Percentiles rank a stretch among this genome's conserved stretches.
phyloP scores from a whole-genome alignment of 2,888 invertebrate species.

The Euclidia mi region DNA sequence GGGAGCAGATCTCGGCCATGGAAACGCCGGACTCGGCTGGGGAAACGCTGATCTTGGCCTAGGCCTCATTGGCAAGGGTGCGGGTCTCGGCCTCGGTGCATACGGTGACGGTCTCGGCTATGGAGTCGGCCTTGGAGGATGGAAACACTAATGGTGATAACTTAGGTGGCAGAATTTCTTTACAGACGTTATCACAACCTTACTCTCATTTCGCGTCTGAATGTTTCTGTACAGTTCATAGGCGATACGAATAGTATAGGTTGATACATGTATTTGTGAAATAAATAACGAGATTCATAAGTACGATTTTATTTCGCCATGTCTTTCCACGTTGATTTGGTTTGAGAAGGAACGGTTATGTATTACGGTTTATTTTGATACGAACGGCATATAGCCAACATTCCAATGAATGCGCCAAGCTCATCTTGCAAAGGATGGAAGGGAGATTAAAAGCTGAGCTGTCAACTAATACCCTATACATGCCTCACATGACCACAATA shows the following conservation, averaged over 20 bases:
- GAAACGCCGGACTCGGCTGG: conserved; percentile 19
- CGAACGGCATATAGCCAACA: too few relatives aligned
- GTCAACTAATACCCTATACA: too few relatives aligned
- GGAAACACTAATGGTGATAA: conserved; percentile 58
- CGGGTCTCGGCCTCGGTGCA: too few relatives aligned
- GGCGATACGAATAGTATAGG: conserved; percentile 51
- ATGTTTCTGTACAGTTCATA: conserved; percentile 41
- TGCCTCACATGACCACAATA: too few relatives aligned
- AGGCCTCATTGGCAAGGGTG: too few relatives aligned
- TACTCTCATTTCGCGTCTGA: conserved; percentile 52
- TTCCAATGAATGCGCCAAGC: too few relatives aligned
- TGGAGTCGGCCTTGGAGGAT: conserved; percentile 41
- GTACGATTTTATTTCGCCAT: background rate
- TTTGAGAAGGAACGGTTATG: too few relatives aligned
- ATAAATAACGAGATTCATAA: conserved; percentile 14
- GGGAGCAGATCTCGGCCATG: conserved; percentile 28
- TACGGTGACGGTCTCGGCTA: conserved; percentile 22
- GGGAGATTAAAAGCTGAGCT: too few relatives aligned
- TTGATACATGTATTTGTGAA: conserved; percentile 45
- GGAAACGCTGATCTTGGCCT: conserved; percentile 39
- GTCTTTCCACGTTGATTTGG: background rate
- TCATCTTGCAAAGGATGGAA: too few relatives aligned
- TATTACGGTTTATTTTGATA: too few relatives aligned
- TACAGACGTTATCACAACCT: conserved; percentile 45
- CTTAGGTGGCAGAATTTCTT: conserved; percentile 29